Conservation (phyloP, 2,888 invertebrate genomes). For the Calameuta filiformis region DNA sequence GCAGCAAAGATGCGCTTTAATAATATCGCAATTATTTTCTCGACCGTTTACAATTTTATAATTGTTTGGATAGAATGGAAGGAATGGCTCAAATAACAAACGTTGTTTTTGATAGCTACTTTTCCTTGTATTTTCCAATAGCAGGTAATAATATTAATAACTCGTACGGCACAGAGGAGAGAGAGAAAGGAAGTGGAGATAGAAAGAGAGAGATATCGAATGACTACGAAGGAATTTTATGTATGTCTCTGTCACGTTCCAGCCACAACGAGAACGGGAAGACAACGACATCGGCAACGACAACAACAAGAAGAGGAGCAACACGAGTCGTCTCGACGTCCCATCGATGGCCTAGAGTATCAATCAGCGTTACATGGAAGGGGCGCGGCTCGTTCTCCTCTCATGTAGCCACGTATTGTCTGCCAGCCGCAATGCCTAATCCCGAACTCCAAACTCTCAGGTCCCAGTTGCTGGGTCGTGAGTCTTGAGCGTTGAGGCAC, state of each 20-base stretch:
- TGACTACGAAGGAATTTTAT: background rate
- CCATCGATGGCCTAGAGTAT: conserved; percentile 43
- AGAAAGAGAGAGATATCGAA: background rate
- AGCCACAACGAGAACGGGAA: conserved; percentile 15
- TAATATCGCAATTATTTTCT: background rate
- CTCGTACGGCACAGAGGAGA: background rate
- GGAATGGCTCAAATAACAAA: no score
- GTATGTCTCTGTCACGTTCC: background rate
- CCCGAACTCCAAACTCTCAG: background rate
- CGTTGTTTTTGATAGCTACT: background rate
- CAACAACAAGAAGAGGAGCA: background rate
- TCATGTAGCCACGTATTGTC: conserved; percentile 53
- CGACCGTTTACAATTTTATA: background rate
- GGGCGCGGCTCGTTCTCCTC: conserved; percentile 54
- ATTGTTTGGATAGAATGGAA: background rate
- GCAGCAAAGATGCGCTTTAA: background rate
- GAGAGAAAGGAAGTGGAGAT: background rate
- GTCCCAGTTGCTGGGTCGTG: background rate
- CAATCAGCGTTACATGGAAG: conserved; percentile 57
- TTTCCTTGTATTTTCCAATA: background rate
- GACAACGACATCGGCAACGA: conserved; percentile 9
- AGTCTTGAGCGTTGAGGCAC: background rate
- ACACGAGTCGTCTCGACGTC: conserved; percentile 11
- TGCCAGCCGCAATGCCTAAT: conserved; percentile 25
- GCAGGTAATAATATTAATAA: background rate